Evolutionary conservation across 2,888 invertebrate genomes (phyloP), one percentile per base, ranked within the genome.

Genomic region (Aporophyla lueneburgensis): DNA sequence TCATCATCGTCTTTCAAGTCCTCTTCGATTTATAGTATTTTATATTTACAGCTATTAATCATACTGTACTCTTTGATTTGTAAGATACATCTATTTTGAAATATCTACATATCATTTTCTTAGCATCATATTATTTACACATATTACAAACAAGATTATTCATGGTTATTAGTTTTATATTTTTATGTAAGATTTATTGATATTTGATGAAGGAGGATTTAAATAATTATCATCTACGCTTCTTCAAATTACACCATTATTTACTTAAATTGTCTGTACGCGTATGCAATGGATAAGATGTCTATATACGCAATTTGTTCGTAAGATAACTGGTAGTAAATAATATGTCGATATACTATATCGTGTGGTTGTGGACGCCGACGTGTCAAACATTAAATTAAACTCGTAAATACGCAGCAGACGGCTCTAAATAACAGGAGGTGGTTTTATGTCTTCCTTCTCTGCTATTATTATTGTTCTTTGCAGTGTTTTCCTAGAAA

Each of bases 401-500:
- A 59, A 67, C 54, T 85, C 82, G 49, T 81, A 85, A 82, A 86
- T 86, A 82, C 54, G 63, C 61, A 53, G 59, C 33, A 53, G 70
- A 67, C 70, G 68, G 24, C 56, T 71, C 61, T 82, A 68, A 82
- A 85, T 71, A 74, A 76, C 77, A 65, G 43, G 33, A 71, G 71
- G 54, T 67, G 54, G 67, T 65, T 83, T 85, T 74, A 86, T 63
- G 74, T 71, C 77, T 83, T 83, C 77, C 83, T 83, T 65, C 33
- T 85, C 53, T 21, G 49, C 40, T 51, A 66, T 81, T 68, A 59
- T 71, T 65, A 62, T 71, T 74, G 74, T 74, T 77, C 59, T 65
- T 43, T 76, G 68, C 16, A 3, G 49, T 16, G 56, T 62, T 74
- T 85, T 77, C 61, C 33, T 76, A 65, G 71, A 86, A 86, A 85